Evolutionary conservation across 2,113 vertebrate genomes (phyloP).

Genomic region (Myrmecophaga tridactyla): DNA sequence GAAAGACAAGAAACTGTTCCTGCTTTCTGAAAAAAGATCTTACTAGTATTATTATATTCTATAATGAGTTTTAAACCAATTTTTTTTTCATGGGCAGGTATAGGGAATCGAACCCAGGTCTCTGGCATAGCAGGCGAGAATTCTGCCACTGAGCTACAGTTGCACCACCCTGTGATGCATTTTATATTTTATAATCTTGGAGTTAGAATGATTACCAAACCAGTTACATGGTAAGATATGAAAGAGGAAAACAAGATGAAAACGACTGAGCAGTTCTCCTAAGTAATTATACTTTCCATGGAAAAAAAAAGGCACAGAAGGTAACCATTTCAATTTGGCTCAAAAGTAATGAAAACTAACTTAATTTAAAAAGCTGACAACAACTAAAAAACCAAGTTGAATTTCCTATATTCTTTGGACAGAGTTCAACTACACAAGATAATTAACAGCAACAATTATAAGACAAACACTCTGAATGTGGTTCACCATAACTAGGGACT

Average conservation of each 20-base stretch:
- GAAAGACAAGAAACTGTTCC: neutral
- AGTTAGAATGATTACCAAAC: neutral
- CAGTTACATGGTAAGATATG: neutral
- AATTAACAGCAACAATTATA: neutral
- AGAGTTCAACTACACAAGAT: constrained; percentile 31
- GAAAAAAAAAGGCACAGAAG: constrained; percentile 52
- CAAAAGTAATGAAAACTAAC: constrained; percentile 44
- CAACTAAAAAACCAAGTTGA: constrained; percentile 41
- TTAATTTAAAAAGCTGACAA: constrained; percentile 54
- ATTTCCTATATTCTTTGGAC: constrained; percentile 45
- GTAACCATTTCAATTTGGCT: constrained; percentile 62
- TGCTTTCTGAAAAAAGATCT: neutral
- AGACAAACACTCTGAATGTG: neutral
- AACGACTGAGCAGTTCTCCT: constrained; percentile 13
- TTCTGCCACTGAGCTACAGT: too few relatives aligned
- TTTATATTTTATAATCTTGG: constrained; percentile 36
- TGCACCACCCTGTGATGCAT: too few relatives aligned
- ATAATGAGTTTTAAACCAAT: constrained; percentile 33
- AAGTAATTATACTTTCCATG: constrained; percentile 49
- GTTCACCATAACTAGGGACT: neutral
- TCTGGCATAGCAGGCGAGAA: too few relatives aligned
- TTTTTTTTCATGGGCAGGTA: too few relatives aligned
- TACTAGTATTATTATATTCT: neutral
- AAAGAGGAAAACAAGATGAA: constrained; percentile 23
- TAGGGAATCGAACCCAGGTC: too few relatives aligned